Evolutionary conservation across 2,113 vertebrate genomes (phyloP).

Genomic region (Pelusios castaneus): DNA sequence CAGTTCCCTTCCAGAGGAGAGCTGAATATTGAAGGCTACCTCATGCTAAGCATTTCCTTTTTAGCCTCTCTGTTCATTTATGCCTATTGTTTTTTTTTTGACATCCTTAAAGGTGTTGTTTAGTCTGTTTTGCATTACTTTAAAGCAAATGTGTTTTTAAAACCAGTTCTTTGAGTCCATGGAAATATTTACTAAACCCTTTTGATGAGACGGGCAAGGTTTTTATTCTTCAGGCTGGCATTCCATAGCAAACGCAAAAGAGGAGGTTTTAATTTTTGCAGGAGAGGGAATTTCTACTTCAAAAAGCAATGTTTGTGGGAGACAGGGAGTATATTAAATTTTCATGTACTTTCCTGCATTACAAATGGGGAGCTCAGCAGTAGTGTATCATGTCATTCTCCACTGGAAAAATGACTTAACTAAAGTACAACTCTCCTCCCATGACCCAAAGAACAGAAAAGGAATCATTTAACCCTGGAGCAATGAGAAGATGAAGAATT

Average conservation of each 20-base stretch:
- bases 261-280: conserved; percentile 25
- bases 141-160: conserved; percentile 36
- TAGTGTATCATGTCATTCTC: background rate
- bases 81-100: conserved; percentile 34
- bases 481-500: background rate
- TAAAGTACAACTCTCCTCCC: background rate
- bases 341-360: background rate
- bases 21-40: conserved; percentile 57
- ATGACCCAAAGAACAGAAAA: background rate
- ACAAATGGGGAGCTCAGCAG: background rate
- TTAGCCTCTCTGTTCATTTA: conserved; percentile 34
- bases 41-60: conserved; percentile 57
- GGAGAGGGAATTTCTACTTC: background rate
- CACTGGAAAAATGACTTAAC: background rate
- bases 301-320: background rate
- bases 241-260: conserved; percentile 30
- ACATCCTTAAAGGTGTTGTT: conserved; percentile 66
- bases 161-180: background rate
- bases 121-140: conserved; percentile 55
- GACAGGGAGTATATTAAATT: accelerated
- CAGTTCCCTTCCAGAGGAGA: conserved; percentile 20
- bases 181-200: conserved; percentile 38
- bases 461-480: background rate
- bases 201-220: conserved; percentile 25
- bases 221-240: conserved; percentile 21